Base-by-base conservation (phyloP, 1,140 invertebrate genomes). In the Sarcophaga bullata region DNA sequence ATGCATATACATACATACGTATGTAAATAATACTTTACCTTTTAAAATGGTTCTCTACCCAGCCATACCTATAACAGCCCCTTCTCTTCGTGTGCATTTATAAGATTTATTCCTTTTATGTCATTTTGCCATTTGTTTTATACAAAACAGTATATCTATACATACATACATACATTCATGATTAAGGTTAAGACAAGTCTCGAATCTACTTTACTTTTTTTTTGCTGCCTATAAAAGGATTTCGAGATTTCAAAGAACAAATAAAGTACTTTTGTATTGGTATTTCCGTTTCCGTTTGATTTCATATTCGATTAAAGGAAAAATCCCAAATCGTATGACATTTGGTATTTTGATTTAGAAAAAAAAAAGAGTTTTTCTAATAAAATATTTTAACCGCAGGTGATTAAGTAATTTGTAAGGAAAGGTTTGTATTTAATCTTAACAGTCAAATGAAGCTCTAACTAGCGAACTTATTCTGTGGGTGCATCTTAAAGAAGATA, bases 251-350 rank as follows among this genome's bases (percentile, higher is more conserved):
- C 15, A 58, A n/a, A n/a, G 11, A 58, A 13, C 8, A 58, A 58
- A 58, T n/a, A 68, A 68, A 68, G 62, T 10, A 19, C 62, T 68
- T 68, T 7, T 68, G 25, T 68, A 68, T 68, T 68, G 19, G 62
- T 68, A 68, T 68, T 68, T 68, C 62, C 62, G 62, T 68, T 68
- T 68, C 62, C 62, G 62, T 68, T 68, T 68, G 62, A 68, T 68
- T 68, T 68, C n/a, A 68, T 19, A 4, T 25, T 68, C 10, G 19
- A 17, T 68, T 19, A 68, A 68, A 68, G n/a, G n/a, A 68, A 68
- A 19, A 25, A 25, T 68, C 62, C 62, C 62, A 19, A 68, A 68
- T 19, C 62, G 10, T 19, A 68, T 68, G 62, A 8, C 62, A 68
- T 68, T 68, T 68, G 6, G 19, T 68, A 50, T 50, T 50, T 8